Evolutionary conservation across 2,888 invertebrate species (phyloP).

Genomic region (Heliconius ethilla): DNA sequence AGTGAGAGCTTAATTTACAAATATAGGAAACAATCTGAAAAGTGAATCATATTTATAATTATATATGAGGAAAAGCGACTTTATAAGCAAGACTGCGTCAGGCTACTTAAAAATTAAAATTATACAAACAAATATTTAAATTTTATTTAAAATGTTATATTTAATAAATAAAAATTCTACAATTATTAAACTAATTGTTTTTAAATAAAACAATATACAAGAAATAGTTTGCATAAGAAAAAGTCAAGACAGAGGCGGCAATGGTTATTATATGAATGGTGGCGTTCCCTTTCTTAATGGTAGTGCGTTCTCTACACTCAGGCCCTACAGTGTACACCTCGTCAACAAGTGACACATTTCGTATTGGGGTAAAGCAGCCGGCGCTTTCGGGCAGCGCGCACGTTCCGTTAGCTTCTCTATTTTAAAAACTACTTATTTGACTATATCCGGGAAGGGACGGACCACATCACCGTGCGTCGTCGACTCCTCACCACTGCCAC

Average conservation of each 20-base stretch:
- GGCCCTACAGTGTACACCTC: slow-evolving; percentile 34
- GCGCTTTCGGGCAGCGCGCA: slow-evolving; percentile 79
- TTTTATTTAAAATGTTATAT: no score
- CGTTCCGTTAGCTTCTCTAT: slow-evolving; percentile 81
- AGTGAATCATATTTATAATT: no score
- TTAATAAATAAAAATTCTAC: not conserved
- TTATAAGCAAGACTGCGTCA: no score
- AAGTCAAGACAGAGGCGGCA: not conserved
- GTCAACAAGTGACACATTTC: slow-evolving; percentile 77
- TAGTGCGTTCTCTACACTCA: slow-evolving; percentile 28
- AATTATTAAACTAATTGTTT: not conserved
- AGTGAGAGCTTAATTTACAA: no score
- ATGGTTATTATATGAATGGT: not conserved
- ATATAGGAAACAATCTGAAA: no score
- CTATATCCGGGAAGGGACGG: slow-evolving; percentile 80
- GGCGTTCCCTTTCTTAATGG: slow-evolving; percentile 35
- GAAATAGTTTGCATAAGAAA: not conserved
- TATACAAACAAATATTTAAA: no score
- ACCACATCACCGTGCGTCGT: slow-evolving; percentile 68
- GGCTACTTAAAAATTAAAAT: no score
- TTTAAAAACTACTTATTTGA: slow-evolving; percentile 78
- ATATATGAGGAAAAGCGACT: no score
- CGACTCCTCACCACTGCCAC: slow-evolving; percentile 64
- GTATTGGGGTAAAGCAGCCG: slow-evolving; percentile 76
- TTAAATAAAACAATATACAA: not conserved